Conservation (phyloP, 2,113 vertebrate species). For the Motacilla tschutschensis region DNA sequence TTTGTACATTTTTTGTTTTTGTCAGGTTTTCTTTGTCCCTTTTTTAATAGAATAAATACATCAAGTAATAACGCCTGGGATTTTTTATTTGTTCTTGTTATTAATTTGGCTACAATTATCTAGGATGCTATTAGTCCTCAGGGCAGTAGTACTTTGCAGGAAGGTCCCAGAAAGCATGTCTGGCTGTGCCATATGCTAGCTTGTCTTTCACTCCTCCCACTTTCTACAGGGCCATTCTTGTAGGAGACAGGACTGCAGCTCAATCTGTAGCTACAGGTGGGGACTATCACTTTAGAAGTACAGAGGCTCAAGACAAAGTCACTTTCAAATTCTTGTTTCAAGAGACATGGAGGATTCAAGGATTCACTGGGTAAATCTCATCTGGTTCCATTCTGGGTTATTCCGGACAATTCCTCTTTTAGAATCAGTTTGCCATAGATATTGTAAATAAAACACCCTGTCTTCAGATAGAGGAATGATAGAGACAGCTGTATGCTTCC, state of each 20-base stretch:
- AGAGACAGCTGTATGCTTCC: not conserved
- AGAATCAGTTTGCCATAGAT: not conserved
- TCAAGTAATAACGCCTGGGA: not conserved
- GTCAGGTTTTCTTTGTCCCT: fast-evolving
- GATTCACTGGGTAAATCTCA: not conserved
- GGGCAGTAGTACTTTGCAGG: not conserved
- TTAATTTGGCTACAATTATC: not conserved
- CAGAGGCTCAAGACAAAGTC: not conserved
- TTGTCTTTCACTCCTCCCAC: not conserved
- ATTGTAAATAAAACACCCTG: not conserved
- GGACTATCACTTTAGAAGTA: not conserved
- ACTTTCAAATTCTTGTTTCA: not conserved
- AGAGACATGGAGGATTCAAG: not conserved
- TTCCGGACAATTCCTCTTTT: not conserved
- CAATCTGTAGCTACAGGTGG: not conserved
- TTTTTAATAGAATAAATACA: not conserved
- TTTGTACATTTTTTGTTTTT: not conserved
- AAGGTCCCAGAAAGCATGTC: not conserved
- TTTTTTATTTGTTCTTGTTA: not conserved
- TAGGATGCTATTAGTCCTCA: not conserved
- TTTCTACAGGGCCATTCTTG: not conserved
- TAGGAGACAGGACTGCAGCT: not conserved
- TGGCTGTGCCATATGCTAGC: fast-evolving
- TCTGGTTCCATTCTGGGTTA: not conserved
- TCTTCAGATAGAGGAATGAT: not conserved